Conservation (phyloP, 2,113 vertebrate genomes). For the Pyxicephalus adspersus region DNA sequence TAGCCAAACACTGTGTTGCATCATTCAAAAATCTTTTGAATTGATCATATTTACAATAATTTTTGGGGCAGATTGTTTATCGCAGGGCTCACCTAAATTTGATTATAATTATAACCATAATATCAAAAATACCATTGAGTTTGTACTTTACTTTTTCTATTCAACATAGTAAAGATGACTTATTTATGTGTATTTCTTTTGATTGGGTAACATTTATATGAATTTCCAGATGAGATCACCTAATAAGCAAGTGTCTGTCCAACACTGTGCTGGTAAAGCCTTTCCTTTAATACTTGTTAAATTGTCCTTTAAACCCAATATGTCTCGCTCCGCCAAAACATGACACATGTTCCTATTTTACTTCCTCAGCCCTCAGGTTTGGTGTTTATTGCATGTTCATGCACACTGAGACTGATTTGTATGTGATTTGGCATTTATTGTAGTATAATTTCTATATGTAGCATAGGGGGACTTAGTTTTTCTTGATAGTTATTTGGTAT, state of each 20-base stretch:
- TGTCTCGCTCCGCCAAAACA: neutral
- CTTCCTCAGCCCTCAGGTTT: slow-evolving; percentile 2
- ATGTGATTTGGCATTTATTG: too few species aligned
- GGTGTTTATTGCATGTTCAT: slow-evolving; percentile 15
- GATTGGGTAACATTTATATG: neutral
- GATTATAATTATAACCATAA: too few species aligned
- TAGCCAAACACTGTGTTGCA: too few species aligned
- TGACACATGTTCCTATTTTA: slow-evolving; percentile 21
- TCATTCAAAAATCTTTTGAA: too few species aligned
- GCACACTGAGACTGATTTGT: neutral
- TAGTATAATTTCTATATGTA: neutral
- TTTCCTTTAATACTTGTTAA: slow-evolving; percentile 1
- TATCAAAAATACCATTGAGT: too few species aligned
- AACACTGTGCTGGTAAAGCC: neutral
- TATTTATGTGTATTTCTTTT: too few species aligned
- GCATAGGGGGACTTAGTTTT: neutral
- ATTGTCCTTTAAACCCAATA: neutral
- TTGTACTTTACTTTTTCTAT: too few species aligned
- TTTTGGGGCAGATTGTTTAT: too few species aligned
- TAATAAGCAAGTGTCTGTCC: neutral
- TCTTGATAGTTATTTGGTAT: neutral
- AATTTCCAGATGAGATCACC: neutral
- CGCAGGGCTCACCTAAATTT: too few species aligned
- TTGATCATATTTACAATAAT: too few species aligned
- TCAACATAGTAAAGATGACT: too few species aligned